Evolutionary conservation across 2,113 vertebrate species (phyloP).

Genomic region (Sapajus apella): DNA sequence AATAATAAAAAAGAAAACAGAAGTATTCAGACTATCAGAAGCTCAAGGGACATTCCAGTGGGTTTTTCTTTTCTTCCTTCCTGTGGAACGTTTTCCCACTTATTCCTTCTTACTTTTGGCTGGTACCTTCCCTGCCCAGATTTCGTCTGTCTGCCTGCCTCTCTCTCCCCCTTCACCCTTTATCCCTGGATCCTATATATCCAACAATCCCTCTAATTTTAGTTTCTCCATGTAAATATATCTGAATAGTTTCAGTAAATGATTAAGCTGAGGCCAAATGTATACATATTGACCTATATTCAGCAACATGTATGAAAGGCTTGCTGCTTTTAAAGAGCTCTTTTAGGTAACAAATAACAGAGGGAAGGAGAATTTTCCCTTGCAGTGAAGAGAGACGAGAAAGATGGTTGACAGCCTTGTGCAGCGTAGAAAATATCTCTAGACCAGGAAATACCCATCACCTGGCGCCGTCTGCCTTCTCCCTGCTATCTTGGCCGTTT

Average conservation of each 20-base stretch:
- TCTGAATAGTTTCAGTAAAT: not conserved
- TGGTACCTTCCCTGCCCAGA: not conserved
- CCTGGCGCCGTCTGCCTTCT: rapidly evolving
- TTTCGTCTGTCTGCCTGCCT: not conserved
- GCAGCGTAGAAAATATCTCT: not conserved
- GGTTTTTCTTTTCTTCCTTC: not conserved
- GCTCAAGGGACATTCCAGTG: not conserved
- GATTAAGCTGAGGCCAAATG: not conserved
- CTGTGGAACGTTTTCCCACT: not conserved
- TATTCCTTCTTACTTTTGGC: not conserved
- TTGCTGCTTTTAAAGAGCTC: not conserved
- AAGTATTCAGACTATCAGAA: not conserved
- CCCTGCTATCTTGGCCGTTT: rapidly evolving
- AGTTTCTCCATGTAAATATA: not conserved
- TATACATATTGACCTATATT: not conserved
- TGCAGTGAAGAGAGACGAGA: not conserved
- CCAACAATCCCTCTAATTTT: not conserved
- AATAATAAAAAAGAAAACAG: not conserved
- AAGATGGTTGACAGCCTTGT: not conserved
- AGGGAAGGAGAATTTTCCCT: not conserved
- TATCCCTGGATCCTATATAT: not conserved
- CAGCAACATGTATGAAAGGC: not conserved
- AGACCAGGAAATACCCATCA: not conserved
- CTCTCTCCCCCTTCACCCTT: not conserved
- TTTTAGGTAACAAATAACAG: not conserved